Conservation (phyloP, 1,140 invertebrate species). For the Planococcus citri region DNA sequence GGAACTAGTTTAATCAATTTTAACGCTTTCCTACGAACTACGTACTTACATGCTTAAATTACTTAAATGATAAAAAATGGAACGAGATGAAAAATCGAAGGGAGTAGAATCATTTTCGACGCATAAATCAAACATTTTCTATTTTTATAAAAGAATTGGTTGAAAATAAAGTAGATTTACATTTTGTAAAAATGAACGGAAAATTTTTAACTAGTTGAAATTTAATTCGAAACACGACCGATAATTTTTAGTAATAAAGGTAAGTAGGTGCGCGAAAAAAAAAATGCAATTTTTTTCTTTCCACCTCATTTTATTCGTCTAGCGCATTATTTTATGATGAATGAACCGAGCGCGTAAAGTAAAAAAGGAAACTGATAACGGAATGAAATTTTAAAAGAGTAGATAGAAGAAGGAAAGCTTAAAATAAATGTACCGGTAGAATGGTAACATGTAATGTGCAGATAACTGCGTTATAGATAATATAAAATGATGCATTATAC, state of each 20-base stretch:
- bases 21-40: background rate
- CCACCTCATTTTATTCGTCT: constrained; percentile 19
- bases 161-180: too few relatives aligned
- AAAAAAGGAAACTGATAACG: constrained; percentile 17
- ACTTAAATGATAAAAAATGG: too few relatives aligned
- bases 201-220: too few relatives aligned
- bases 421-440: constrained; percentile 20
- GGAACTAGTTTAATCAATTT: background rate
- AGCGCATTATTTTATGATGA: constrained; percentile 8
- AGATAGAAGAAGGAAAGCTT: constrained; percentile 16
- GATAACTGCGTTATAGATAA: constrained; percentile 16
- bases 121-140: too few relatives aligned
- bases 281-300: background rate
- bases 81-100: too few relatives aligned
- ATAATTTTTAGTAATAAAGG: too few relatives aligned
- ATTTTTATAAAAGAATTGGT: too few relatives aligned
- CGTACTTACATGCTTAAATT: too few relatives aligned
- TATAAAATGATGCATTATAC: constrained; percentile 18
- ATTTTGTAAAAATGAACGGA: too few relatives aligned
- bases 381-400: constrained; percentile 19
- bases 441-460: constrained; percentile 20
- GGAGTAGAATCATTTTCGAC: too few relatives aligned
- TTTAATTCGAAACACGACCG: too few relatives aligned
- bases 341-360: background rate
- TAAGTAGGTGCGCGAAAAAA: background rate